phyloP scores from a whole-genome alignment of 2,888 invertebrate genomes.

The Drosophila pegasa region DNA sequence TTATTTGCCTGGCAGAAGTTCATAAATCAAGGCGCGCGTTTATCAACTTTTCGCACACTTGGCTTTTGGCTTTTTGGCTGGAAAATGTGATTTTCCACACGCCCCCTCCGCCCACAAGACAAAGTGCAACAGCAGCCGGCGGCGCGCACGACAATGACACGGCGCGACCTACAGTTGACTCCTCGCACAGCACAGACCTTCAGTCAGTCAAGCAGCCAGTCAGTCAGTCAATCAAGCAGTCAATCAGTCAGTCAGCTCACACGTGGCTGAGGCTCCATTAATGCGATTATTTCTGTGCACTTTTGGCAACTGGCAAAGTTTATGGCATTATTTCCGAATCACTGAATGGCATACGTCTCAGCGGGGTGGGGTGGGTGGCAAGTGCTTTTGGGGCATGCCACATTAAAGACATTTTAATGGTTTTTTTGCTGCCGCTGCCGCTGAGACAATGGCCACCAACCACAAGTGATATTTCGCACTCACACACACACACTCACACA shows the following conservation, averaged over 20 bases:
- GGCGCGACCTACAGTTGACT: constrained; percentile 54
- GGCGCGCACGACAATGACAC: constrained; percentile 74
- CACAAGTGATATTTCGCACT: constrained; percentile 35
- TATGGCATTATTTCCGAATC: constrained; percentile 82
- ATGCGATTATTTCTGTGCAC: constrained; percentile 80
- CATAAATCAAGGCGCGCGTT: constrained; percentile 72
- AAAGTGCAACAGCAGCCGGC: constrained; percentile 66
- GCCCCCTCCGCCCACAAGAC: constrained; percentile 53
- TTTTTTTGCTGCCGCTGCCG: constrained; percentile 14
- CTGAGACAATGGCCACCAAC: constrained; percentile 67
- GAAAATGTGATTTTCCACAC: constrained; percentile 72
- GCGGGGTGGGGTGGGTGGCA: not conserved
- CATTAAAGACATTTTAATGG: constrained; percentile 80
- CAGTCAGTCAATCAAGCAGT: constrained; percentile 33
- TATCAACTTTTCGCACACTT: constrained; percentile 80
- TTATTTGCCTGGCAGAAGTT: constrained; percentile 41
- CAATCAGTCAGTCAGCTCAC: constrained; percentile 54
- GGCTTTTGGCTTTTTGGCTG: constrained; percentile 56
- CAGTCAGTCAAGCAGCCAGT: constrained; percentile 24
- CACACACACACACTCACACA: constrained; percentile 25
- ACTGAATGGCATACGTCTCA: constrained; percentile 75
- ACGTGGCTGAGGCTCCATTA: constrained; percentile 71
- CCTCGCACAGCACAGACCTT: constrained; percentile 12
- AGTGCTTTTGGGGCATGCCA: constrained; percentile 6
- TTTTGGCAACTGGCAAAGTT: constrained; percentile 73